A percentile compares a stretch with the other conserved stretches of the same genome.
Evolutionary conservation across 2,888 invertebrate species (phyloP).

Genomic region (Erebia ligea): DNA sequence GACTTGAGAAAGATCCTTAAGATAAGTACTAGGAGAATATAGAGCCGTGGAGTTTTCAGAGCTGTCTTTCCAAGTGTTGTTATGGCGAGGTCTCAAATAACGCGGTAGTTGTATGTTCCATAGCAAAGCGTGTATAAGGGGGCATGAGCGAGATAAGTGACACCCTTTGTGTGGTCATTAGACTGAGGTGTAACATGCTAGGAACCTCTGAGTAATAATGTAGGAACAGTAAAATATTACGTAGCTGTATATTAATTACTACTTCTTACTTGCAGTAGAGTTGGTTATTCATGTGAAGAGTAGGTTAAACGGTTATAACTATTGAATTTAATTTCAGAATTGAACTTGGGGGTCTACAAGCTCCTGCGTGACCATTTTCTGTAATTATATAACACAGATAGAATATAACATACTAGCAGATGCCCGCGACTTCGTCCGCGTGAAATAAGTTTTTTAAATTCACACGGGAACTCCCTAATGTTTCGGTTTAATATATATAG

Average conservation of each 20-base stretch:
- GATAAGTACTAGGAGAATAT: background rate
- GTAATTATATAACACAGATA: no score
- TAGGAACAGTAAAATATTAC: background rate
- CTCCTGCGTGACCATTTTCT: no score
- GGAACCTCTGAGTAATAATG: background rate
- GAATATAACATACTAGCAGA: no score
- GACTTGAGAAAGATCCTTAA: background rate
- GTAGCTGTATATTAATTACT: background rate
- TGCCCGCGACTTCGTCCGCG: no score
- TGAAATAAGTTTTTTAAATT: no score
- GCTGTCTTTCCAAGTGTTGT: slow-evolving; percentile 31
- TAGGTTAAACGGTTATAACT: background rate
- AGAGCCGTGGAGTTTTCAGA: slow-evolving; percentile 22
- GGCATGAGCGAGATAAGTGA: slow-evolving; percentile 34
- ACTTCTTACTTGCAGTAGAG: background rate
- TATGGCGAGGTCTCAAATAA: slow-evolving; percentile 34
- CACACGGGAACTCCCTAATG: no score
- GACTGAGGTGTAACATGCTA: slow-evolving; percentile 43
- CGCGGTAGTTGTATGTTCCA: slow-evolving; percentile 17
- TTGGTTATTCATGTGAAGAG: background rate
- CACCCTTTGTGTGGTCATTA: slow-evolving; percentile 55
- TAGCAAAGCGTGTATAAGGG: slow-evolving; percentile 45
- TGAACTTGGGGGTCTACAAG: no score
- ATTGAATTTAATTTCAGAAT: background rate
- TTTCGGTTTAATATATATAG: no score